Evolutionary conservation across 2,797 vertebrate genomes (phyloP).

Genomic region (Protonibea diacanthus): DNA sequence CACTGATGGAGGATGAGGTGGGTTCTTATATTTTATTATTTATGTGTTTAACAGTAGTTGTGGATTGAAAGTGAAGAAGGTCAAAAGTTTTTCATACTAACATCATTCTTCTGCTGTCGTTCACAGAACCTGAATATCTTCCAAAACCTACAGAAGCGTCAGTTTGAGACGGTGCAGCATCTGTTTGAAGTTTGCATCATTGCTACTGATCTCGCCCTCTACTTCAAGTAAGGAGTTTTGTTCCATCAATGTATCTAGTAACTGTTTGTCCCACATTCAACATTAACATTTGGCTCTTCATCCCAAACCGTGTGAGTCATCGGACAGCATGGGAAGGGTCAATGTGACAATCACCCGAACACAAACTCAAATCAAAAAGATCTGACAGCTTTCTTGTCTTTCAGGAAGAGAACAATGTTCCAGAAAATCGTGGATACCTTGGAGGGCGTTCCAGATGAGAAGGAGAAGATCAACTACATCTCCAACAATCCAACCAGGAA

Average conservation of each 20-base stretch:
- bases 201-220: slow-evolving; percentile 95
- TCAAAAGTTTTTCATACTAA: slow-evolving; percentile 7
- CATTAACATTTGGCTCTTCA: neutral
- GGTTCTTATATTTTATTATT: slow-evolving; percentile 14
- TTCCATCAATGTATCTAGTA: neutral
- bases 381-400: slow-evolving; percentile 27
- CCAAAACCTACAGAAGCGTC: slow-evolving; percentile 93
- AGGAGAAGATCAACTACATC: slow-evolving; percentile 87
- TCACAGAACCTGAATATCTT: slow-evolving; percentile 94
- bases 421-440: slow-evolving; percentile 93
- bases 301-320: no score
- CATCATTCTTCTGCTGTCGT: neutral
- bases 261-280: neutral
- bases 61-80: neutral
- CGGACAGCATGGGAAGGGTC: no score
- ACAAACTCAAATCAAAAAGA: neutral
- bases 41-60: neutral
- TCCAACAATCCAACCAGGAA: slow-evolving; percentile 92
- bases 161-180: slow-evolving; percentile 94
- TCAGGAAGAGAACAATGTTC: slow-evolving; percentile 96
- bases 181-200: slow-evolving; percentile 97
- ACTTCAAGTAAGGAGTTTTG: slow-evolving; percentile 91
- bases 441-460: slow-evolving; percentile 89
- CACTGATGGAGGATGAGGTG: slow-evolving; percentile 92
- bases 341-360: no score